Conservation (phyloP, 53 echinoderm and acorn worm species). For the Mesocentrotus franciscanus region DNA sequence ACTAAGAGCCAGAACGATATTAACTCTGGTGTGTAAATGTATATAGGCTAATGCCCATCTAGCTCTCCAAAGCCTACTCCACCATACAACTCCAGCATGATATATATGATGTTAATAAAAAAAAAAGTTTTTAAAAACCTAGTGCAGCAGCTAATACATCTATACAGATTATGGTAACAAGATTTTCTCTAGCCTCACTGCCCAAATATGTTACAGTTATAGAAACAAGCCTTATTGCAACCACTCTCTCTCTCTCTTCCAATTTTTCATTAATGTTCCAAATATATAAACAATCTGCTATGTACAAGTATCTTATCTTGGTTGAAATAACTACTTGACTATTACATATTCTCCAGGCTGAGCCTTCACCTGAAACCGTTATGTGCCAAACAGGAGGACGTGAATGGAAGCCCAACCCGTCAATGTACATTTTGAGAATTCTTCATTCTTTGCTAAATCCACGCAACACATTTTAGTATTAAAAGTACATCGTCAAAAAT, state of each 20-base stretch:
- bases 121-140: not conserved
- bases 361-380: not conserved
- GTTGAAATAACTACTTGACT: conserved; percentile 16
- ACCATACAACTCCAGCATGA: not conserved
- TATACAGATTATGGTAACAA: not conserved
- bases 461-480: not conserved
- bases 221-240: conserved; percentile 24
- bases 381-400: not conserved
- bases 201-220: not conserved
- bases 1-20: not conserved
- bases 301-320: conserved; percentile 27
- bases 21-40: not conserved
- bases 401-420: not conserved
- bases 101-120: not conserved
- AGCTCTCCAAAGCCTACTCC: not conserved
- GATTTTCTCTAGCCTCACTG: not conserved
- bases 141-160: conserved; percentile 24
- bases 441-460: not conserved
- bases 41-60: not conserved
- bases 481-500: not conserved
- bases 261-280: not conserved
- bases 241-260: not conserved
- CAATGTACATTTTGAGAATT: not conserved
- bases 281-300: conserved; percentile 39
- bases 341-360: not conserved